Base-by-base conservation (phyloP, 2,797 vertebrate genomes). In the Acipenser oxyrinchus region DNA sequence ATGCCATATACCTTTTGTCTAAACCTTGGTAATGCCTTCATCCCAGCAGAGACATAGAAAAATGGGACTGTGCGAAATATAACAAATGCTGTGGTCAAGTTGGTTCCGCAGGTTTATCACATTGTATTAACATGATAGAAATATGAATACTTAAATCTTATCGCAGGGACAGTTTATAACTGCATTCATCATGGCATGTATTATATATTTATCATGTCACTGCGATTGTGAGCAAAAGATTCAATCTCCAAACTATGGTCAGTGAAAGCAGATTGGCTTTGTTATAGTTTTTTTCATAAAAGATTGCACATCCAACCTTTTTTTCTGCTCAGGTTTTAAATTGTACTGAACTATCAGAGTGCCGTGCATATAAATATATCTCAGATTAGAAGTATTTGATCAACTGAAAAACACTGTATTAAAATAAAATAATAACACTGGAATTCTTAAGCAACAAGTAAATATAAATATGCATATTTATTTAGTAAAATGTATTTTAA, bases 131-230 rank as follows among this genome's bases (percentile, higher is more conserved):
- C 92, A 93, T 90, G 92, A 95, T 93, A 89, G 90, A 92, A 95
- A 93, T 94, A 93, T 93, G 90, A 95, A 94, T 93, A 92, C 90
- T 87, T 89, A 88, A 93, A 93, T 93, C 92, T 96, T 96, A 97
- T 96, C 94, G 90, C 86, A 86, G 89, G 88, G 90, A 87, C 84
- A 86, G 85, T 92, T 94, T 95, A 94, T 93, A 94, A 93, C 92
- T 88, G 88, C 92, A 98, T 95, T 95, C 91, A 95, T 97, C 94
- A 95, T 93, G 86, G 88, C 84, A 89, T 80, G 80, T 87, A 88
- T 93, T 92, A 90, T 91, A 87, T 93, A 94, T 95, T 94, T 94
- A 94, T 95, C 92, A 92, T 89, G 88, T 92, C 92, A 88, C 83
- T 79, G 83, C 85, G 90, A 92, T 88, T 86, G 88, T 80, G 83